These are phyloP conservation scores for Caiman crocodilus DNA, from an alignment of 2,797 vertebrate species.

Conservation along the genomic window DNA sequence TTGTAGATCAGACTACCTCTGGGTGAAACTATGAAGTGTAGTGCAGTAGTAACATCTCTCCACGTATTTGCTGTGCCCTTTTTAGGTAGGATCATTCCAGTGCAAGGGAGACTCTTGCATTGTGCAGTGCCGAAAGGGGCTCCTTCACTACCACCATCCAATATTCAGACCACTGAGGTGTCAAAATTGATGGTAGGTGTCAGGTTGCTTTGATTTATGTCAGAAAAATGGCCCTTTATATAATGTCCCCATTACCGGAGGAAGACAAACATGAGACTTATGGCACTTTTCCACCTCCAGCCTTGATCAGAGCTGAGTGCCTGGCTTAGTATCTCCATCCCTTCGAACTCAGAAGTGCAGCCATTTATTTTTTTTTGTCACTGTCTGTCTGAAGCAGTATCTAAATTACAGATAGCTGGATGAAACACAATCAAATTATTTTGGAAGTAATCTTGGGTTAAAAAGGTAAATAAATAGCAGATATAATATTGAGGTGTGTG, in stretches of 20 bases:
- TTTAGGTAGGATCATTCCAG: neutral
- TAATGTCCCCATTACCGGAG: neutral
- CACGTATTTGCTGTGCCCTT: neutral
- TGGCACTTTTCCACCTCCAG: neutral
- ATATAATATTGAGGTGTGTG: neutral
- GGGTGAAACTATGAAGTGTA: neutral
- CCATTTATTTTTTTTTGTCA: neutral
- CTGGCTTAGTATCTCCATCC: neutral
- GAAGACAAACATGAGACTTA: neutral
- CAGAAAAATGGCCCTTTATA: neutral
- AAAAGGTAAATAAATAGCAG: neutral
- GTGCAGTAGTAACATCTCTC: neutral
- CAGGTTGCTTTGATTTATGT: neutral
- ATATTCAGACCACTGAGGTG: neutral
- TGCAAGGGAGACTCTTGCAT: neutral
- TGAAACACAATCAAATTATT: neutral
- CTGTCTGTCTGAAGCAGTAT: neutral
- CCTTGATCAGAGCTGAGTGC: neutral
- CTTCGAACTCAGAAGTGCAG: neutral
- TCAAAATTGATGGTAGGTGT: neutral
- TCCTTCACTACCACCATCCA: neutral
- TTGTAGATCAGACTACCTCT: neutral
- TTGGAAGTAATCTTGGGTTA: neutral
- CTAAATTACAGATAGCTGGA: neutral
- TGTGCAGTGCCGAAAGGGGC: neutral